These are phyloP conservation scores for Pseudomyrmex gracilis DNA, from an alignment of 1,140 invertebrate genomes.

Conservation along the genomic window DNA sequence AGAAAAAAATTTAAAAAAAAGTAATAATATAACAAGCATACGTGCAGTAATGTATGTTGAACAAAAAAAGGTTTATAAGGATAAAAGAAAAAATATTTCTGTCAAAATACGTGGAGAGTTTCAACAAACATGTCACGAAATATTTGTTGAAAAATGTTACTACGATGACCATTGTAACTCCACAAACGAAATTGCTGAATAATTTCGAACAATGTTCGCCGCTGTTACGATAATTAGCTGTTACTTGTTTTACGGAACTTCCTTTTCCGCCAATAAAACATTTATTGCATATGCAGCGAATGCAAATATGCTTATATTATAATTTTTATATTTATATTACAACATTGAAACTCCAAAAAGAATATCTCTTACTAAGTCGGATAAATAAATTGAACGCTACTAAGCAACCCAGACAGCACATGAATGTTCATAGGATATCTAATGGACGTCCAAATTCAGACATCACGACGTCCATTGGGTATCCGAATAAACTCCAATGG, in stretches of 20 bases:
- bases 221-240: neutral
- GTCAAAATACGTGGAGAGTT: no score
- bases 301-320: neutral
- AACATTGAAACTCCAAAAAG: neutral
- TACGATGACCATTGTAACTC: neutral
- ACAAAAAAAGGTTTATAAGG: neutral
- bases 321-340: no score
- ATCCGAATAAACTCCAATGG: no score
- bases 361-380: neutral
- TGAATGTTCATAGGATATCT: no score
- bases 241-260: neutral
- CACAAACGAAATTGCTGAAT: neutral
- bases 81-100: slow-evolving; percentile 14
- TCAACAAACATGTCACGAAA: no score
- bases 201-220: neutral
- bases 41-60: neutral
- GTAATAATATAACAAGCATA: neutral
- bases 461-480: no score
- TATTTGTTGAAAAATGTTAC: slow-evolving; percentile 12
- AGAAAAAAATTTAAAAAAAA: no score
- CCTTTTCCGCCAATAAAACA: neutral
- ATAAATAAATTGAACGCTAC: neutral
- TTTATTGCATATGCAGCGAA: neutral
- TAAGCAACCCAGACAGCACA: no score
- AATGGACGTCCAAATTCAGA: no score